These are phyloP conservation scores for Dendrocincla fuliginosa DNA, from an alignment of 2,797 vertebrate genomes.

Conservation along the genomic window DNA sequence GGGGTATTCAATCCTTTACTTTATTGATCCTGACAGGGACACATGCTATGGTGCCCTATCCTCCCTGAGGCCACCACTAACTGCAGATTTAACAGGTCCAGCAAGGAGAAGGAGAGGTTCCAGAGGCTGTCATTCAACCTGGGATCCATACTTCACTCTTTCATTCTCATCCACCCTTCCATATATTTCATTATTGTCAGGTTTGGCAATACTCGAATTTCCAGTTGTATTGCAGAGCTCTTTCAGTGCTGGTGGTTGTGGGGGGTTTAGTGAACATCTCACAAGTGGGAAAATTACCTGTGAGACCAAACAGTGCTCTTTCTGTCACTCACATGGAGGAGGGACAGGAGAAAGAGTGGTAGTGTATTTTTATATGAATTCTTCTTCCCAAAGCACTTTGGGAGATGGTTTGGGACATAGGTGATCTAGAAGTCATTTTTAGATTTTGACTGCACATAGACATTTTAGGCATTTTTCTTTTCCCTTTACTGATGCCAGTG, in stretches of 20 bases:
- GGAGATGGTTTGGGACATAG: background rate
- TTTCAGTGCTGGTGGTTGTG: background rate
- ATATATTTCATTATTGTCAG: background rate
- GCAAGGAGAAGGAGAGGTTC: constrained; percentile 14
- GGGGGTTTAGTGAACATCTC: background rate
- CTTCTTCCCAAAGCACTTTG: background rate
- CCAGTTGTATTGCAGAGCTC: background rate
- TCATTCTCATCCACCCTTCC: background rate
- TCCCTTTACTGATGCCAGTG: background rate
- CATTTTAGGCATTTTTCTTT: background rate
- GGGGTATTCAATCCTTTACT: constrained; percentile 40
- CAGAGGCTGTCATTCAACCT: constrained; percentile 1
- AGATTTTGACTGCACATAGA: background rate
- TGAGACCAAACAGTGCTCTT: background rate
- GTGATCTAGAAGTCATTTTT: background rate
- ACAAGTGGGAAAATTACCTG: background rate
- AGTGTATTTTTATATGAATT: background rate
- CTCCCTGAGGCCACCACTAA: constrained; percentile 32
- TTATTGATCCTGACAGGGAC: constrained; percentile 64
- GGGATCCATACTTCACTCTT: background rate
- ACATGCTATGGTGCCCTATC: constrained; percentile 29
- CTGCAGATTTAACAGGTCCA: constrained; percentile 50
- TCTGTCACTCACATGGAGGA: background rate
- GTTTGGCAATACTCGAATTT: background rate
- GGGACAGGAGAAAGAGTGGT: background rate